These are phyloP conservation scores for Rhinogobio ventralis DNA, from an alignment of 2,797 vertebrate species.

Conservation along the genomic window DNA sequence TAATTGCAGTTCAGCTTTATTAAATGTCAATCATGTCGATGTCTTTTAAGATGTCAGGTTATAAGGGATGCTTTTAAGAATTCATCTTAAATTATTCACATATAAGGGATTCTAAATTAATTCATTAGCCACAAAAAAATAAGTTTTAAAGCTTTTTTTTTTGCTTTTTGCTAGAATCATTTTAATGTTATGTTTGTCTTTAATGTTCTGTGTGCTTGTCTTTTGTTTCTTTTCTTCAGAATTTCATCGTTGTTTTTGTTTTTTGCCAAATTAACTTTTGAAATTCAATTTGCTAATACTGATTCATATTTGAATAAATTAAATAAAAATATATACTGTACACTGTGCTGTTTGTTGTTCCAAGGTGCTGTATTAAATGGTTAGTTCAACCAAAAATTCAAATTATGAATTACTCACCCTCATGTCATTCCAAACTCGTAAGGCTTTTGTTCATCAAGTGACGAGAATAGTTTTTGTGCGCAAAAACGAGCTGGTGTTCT, in stretches of 20 bases:
- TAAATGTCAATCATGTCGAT: background rate
- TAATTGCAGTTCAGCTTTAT: background rate
- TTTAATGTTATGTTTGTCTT: conserved; percentile 3
- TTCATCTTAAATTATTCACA: background rate
- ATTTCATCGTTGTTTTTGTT: background rate
- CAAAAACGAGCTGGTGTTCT: too few relatives aligned
- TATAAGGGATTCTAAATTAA: background rate
- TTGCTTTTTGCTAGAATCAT: background rate
- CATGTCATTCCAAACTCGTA: too few relatives aligned
- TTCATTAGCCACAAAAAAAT: background rate
- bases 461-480: too few relatives aligned
- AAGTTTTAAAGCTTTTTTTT: background rate
- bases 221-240: background rate
- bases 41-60: background rate
- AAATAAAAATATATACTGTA: background rate
- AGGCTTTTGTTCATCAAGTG: too few relatives aligned
- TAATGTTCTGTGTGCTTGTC: conserved; percentile 7
- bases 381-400: too few relatives aligned
- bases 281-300: background rate
- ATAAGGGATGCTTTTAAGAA: background rate
- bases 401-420: too few relatives aligned
- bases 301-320: conserved; percentile 22
- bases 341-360: conserved; percentile 10
- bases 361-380: background rate
- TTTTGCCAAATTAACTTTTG: conserved; percentile 24